Percentiles rank a stretch among this genome's conserved stretches.
These are phyloP conservation scores for Uloborus diversus DNA, from an alignment of 1,140 invertebrate species.

Conservation along the genomic window DNA sequence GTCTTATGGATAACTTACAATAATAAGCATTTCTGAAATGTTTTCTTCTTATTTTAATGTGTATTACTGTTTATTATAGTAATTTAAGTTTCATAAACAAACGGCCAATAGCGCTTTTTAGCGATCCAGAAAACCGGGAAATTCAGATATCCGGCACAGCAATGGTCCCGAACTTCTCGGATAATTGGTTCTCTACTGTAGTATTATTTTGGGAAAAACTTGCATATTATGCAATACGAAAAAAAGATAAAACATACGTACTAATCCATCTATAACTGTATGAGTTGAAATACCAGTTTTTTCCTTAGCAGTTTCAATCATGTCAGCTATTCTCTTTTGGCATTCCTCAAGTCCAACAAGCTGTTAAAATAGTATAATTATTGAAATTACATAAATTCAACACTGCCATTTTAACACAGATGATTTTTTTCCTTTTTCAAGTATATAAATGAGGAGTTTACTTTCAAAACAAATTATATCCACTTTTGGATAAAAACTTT, in stretches of 20 bases:
- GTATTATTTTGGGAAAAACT: neutral
- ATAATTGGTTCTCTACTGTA: too few species aligned
- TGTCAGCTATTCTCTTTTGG: slow-evolving; percentile 75
- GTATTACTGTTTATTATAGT: neutral
- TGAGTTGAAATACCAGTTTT: slow-evolving; percentile 72
- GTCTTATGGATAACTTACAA: too few species aligned
- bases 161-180: too few species aligned
- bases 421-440: neutral
- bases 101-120: neutral
- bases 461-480: neutral
- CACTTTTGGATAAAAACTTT: neutral
- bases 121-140: neutral
- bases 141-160: too few species aligned
- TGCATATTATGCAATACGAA: neutral
- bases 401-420: neutral
- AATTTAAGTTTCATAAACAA: neutral
- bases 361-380: slow-evolving; percentile 63
- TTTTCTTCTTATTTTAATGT: too few species aligned
- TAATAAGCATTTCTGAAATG: too few species aligned
- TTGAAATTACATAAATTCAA: neutral
- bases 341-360: slow-evolving; percentile 79
- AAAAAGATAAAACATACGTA: slow-evolving; percentile 65
- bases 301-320: slow-evolving; percentile 77
- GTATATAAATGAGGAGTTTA: neutral
- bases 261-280: slow-evolving; percentile 75